Conservation (phyloP, 2,888 invertebrate genomes). For the Drosophila cyrtoloma region DNA sequence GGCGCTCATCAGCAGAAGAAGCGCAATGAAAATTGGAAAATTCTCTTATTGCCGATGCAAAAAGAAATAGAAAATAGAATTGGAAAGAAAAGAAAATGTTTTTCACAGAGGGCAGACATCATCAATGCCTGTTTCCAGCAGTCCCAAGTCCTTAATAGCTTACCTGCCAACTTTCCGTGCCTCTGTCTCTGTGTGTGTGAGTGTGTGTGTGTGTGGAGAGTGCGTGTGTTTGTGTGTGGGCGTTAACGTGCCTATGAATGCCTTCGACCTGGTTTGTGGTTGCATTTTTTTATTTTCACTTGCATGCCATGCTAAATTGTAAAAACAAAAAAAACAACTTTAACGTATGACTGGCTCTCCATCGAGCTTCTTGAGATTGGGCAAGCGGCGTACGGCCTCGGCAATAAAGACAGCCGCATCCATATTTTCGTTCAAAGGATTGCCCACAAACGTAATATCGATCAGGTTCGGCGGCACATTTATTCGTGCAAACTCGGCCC, state of each 20-base stretch:
- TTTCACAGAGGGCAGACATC: conserved; percentile 16
- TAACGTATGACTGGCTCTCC: conserved; percentile 86
- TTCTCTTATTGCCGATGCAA: conserved; percentile 43
- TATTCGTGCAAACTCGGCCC: conserved; percentile 94
- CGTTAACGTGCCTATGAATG: conserved; percentile 9
- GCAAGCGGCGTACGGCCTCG: conserved; percentile 90
- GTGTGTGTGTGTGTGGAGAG: neutral
- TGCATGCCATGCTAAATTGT: conserved; percentile 12
- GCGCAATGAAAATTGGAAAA: conserved; percentile 75
- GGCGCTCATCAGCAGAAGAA: conserved; percentile 74
- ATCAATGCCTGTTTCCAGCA: conserved; percentile 29
- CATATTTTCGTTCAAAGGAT: conserved; percentile 91
- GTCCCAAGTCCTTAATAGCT: conserved; percentile 34
- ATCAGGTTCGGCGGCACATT: conserved; percentile 90
- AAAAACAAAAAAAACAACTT: neutral
- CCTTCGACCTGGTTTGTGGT: conserved; percentile 7
- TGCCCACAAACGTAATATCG: conserved; percentile 93
- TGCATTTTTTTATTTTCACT: conserved; percentile 43
- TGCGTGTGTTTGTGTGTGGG: conserved; percentile 6
- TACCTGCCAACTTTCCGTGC: conserved; percentile 26
- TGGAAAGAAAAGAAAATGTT: conserved; percentile 55
- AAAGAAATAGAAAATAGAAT: conserved; percentile 34
- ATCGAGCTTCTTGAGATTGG: conserved; percentile 92
- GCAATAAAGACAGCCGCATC: conserved; percentile 90
- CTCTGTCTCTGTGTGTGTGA: neutral